phyloP scores from a whole-genome alignment of 2,797 vertebrate species.

The Anableps anableps region DNA sequence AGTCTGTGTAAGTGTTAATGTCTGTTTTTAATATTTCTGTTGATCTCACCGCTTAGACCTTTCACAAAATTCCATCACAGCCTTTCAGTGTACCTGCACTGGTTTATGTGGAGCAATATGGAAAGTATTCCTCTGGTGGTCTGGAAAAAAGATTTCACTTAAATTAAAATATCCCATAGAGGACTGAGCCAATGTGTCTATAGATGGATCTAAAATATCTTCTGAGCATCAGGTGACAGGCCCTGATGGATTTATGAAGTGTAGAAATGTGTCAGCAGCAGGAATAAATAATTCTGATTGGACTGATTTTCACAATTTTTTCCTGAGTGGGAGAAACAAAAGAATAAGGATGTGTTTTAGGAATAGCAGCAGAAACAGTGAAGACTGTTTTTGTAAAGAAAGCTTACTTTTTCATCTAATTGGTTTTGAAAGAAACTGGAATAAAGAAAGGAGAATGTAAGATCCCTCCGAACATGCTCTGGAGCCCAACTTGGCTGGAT shows the following conservation, averaged over 20 bases:
- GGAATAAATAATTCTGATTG: slow-evolving; percentile 9
- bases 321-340: background rate
- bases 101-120: slow-evolving; percentile 9
- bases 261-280: slow-evolving; percentile 1
- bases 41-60: slow-evolving; percentile 34
- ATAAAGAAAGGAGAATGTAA: slow-evolving; percentile 43
- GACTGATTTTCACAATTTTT: background rate
- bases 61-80: slow-evolving; percentile 6
- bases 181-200: background rate
- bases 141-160: slow-evolving; percentile 6
- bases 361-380: slow-evolving; percentile 41
- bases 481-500: slow-evolving; percentile 44
- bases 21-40: slow-evolving; percentile 63
- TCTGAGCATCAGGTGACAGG: background rate
- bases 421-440: slow-evolving; percentile 66
- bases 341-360: slow-evolving; percentile 12
- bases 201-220: background rate
- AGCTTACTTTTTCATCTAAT: slow-evolving; percentile 57
- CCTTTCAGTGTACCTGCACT: slow-evolving; percentile 17
- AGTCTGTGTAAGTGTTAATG: slow-evolving; percentile 45
- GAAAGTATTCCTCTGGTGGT: background rate
- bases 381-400: slow-evolving; percentile 58
- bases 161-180: slow-evolving; percentile 5
- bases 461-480: slow-evolving; percentile 42
- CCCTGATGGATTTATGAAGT: slow-evolving; percentile 1